Evolutionary conservation across 2,113 vertebrate species (phyloP), one percentile per base, ranked within the genome.

Genomic region (Plecotus auritus): DNA sequence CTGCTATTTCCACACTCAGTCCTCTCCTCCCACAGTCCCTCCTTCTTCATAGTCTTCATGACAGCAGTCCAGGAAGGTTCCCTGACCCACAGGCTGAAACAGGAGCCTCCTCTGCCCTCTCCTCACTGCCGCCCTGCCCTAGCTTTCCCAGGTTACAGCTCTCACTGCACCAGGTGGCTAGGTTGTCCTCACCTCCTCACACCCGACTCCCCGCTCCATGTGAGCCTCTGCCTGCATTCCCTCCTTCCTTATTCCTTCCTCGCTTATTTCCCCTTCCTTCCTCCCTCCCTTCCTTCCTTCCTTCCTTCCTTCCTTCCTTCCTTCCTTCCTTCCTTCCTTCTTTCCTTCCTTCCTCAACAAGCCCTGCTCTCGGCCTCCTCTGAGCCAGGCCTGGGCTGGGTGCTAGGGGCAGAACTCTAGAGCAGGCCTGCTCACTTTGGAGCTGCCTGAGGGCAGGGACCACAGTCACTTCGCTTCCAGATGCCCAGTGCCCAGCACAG

Each of bases 111-210:
- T 17, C 42, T 37, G 26, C 23, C 45, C 42, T 18, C 9, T 45
- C 8, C n/a, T 18, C 12, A 2, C 5, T 8, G 2, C 1, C 9
- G 1, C 69, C 64, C 13, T 6, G 1, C n/a, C 40, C 45, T 1
- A 9, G 9, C 42, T 37, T 70, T 59, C 59, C 51, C 22, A 4
- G 49, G 35, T 35, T 13, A 12, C 4, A 47, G 88, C 81, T 83
- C 56, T 56, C 51, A 20, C 16, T 7, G 23, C 20, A 28, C 37
- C 9, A 28, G 45, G 40, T 7, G 17, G 37, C 12, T 2, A 4
- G 11, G 64, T 22, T 11, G 7, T 35, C n/a, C 9, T 49, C 20
- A 14, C 32, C 28, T 42, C 51, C 6, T 67, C 45, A 61, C 69
- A 37, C 30, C 67, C 0, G 13, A 49, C 42, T 42, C 51, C 40